Conservation (phyloP, 2,888 invertebrate species). For the Perithous albicinctus region DNA sequence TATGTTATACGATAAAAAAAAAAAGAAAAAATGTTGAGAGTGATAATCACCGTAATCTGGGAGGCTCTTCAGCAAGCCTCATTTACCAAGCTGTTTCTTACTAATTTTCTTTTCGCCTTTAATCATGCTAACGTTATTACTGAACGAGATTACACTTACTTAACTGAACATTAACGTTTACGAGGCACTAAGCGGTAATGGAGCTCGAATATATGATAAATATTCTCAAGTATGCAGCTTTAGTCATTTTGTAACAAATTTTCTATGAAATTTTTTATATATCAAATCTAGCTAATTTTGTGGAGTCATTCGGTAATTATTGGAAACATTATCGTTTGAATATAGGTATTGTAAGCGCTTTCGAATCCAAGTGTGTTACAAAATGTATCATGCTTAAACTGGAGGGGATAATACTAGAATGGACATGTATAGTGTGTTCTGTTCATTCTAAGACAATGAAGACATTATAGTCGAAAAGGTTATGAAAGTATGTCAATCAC, state of each 20-base stretch:
- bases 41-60: neutral
- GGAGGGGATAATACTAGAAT: neutral
- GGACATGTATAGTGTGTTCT: no score
- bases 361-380: neutral
- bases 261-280: no score
- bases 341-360: no score
- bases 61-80: constrained; percentile 3
- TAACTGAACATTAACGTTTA: neutral
- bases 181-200: neutral
- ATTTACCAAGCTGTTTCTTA: neutral
- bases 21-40: neutral
- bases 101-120: neutral
- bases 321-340: no score
- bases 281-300: no score
- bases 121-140: neutral
- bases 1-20: neutral
- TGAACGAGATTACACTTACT: neutral
- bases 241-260: no score
- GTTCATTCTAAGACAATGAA: neutral
- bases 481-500: neutral
- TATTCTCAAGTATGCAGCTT: no score
- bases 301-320: no score
- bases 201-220: neutral
- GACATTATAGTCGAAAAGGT: neutral
- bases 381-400: neutral